phyloP scores from a whole-genome alignment of 2,888 invertebrate species.

The Bellardia pandia region DNA sequence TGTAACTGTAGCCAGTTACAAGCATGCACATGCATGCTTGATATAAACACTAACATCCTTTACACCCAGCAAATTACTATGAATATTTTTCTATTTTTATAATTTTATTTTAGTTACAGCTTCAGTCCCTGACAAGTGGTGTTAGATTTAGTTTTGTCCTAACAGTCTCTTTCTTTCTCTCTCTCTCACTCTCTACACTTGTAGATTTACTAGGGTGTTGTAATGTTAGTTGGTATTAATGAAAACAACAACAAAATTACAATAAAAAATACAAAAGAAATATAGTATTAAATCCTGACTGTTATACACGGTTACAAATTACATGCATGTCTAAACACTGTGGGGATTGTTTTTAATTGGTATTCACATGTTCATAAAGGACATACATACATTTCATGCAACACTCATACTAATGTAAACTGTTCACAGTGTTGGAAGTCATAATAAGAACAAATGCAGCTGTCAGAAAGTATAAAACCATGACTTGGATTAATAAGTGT shows the following conservation, averaged over 20 bases:
- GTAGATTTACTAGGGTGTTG: background rate
- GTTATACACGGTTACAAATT: constrained; percentile 63
- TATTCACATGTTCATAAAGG: constrained; percentile 37
- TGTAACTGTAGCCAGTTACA: too few species aligned
- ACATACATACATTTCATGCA: constrained; percentile 14
- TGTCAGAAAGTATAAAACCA: too few species aligned
- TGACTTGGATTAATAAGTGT: too few species aligned
- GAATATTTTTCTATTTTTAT: background rate
- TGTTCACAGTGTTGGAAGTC: too few species aligned
- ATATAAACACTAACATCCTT: background rate
- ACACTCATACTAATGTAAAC: background rate
- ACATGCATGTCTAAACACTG: constrained; percentile 64
- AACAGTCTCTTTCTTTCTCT: background rate
- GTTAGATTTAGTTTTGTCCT: constrained; percentile 5
- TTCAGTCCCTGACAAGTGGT: constrained; percentile 15
- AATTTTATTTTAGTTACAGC: background rate
- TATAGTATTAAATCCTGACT: constrained; percentile 48
- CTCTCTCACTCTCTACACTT: background rate
- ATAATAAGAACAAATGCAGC: too few species aligned
- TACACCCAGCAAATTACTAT: background rate
- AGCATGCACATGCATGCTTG: background rate
- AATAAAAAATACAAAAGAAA: background rate
- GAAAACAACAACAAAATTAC: background rate
- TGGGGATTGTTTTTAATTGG: constrained; percentile 62
- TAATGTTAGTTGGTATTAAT: constrained; percentile 2